Conservation (phyloP, 1,140 invertebrate genomes). For the Hylaeus volcanicus region DNA sequence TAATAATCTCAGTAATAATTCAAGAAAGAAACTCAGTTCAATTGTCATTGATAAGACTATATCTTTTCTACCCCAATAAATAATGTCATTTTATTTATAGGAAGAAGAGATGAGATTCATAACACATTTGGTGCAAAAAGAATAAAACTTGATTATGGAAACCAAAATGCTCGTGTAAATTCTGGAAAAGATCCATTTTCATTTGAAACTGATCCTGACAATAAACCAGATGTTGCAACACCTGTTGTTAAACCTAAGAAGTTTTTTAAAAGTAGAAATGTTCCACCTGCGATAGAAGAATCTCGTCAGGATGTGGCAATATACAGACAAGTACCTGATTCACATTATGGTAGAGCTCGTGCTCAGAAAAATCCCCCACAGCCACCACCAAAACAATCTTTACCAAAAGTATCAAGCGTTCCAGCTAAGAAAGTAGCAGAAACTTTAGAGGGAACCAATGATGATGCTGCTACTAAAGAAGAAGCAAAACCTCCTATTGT, state of each 20-base stretch:
- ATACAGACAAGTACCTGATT: constrained; percentile 77
- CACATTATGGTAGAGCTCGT: constrained; percentile 69
- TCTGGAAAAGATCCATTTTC: constrained; percentile 76
- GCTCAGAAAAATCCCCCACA: constrained; percentile 67
- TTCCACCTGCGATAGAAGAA: constrained; percentile 80
- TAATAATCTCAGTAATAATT: background rate
- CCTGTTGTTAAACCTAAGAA: constrained; percentile 88
- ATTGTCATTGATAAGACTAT: background rate
- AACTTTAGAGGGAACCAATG: constrained; percentile 59
- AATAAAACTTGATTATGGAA: constrained; percentile 76
- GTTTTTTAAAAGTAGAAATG: constrained; percentile 93
- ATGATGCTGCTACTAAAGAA: constrained; percentile 67
- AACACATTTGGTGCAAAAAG: constrained; percentile 71
- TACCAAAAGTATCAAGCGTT: constrained; percentile 60
- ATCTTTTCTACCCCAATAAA: background rate
- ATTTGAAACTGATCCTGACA: constrained; percentile 76
- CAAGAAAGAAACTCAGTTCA: too few relatives aligned
- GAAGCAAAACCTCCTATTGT: constrained; percentile 85
- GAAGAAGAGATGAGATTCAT: constrained; percentile 72
- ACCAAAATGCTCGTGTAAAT: constrained; percentile 74
- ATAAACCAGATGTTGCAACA: constrained; percentile 66
- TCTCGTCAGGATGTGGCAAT: constrained; percentile 80
- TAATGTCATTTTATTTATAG: constrained; percentile 59
- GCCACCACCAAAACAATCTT: constrained; percentile 71
- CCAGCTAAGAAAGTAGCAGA: constrained; percentile 63